A percentile compares a stretch with the other conserved stretches of the same genome.
Evolutionary conservation across 2,113 vertebrate species (phyloP).

Genomic region (Charadrius vociferus): DNA sequence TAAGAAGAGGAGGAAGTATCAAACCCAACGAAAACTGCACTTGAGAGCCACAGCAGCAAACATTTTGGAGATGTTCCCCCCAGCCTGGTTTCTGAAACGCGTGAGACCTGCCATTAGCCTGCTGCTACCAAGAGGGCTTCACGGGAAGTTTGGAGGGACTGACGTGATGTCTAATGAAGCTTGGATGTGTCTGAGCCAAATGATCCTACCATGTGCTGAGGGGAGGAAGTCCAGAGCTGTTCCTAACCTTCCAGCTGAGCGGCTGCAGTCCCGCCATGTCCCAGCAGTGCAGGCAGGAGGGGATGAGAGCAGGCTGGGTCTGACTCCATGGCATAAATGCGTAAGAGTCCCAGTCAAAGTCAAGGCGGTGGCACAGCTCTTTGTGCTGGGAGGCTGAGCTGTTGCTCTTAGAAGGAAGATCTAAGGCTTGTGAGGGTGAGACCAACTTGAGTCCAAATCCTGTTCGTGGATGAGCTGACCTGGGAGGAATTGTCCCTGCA

Average conservation of each 20-base stretch:
- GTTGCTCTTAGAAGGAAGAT: not conserved
- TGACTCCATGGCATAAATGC: fast-evolving
- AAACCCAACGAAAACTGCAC: not conserved
- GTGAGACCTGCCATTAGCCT: not conserved
- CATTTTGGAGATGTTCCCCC: not conserved
- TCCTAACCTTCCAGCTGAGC: not conserved
- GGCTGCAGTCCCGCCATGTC: not conserved
- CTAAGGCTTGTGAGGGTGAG: not conserved
- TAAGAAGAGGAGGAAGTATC: not conserved
- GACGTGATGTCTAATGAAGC: not conserved
- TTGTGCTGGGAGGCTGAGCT: not conserved
- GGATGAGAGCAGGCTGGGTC: not conserved
- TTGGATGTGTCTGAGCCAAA: not conserved
- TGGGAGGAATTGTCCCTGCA: not conserved
- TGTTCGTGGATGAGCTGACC: not conserved
- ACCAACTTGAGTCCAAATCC: not conserved
- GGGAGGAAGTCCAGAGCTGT: not conserved
- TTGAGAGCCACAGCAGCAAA: not conserved
- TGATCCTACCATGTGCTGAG: not conserved
- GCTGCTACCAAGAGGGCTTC: not conserved
- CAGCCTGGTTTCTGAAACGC: not conserved
- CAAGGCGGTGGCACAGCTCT: not conserved
- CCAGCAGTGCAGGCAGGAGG: not conserved
- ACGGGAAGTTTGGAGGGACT: not conserved
- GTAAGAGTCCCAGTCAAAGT: not conserved